These are phyloP conservation scores for Parascotia fuliginaria DNA, from an alignment of 2,888 invertebrate genomes.

Conservation along the genomic window DNA sequence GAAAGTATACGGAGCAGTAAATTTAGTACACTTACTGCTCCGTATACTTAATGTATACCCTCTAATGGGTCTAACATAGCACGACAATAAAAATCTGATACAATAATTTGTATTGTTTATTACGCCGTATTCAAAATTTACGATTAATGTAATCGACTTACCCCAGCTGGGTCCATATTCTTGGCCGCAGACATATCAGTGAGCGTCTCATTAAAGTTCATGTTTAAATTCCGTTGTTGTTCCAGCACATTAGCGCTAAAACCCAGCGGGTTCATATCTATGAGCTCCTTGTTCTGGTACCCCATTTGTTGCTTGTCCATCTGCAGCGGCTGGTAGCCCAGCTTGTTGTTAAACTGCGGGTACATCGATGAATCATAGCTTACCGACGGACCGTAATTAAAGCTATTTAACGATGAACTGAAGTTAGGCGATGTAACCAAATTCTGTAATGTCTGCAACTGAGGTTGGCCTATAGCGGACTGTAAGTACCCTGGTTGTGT, in stretches of 20 bases:
- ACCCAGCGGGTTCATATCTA: constrained; percentile 54
- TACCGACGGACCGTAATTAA: constrained; percentile 60
- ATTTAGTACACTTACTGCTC: no score
- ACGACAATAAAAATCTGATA: no score
- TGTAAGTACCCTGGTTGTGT: constrained; percentile 56
- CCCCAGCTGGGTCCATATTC: constrained; percentile 59
- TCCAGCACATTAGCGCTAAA: constrained; percentile 59
- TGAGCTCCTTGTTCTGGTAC: constrained; percentile 57
- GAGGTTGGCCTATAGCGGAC: constrained; percentile 66
- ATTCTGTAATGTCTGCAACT: constrained; percentile 64
- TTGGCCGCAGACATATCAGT: constrained; percentile 50
- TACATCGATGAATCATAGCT: constrained; percentile 77
- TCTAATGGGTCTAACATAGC: no score
- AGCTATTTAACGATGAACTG: constrained; percentile 68
- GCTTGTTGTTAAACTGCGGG: constrained; percentile 69
- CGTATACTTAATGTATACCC: no score
- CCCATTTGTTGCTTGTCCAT: constrained; percentile 55
- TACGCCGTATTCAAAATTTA: no score
- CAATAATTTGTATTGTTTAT: no score
- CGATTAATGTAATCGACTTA: constrained; percentile 37
- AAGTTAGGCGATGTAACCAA: constrained; percentile 67
- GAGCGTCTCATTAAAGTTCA: constrained; percentile 57
- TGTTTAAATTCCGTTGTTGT: constrained; percentile 57
- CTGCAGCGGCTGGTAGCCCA: constrained; percentile 62
- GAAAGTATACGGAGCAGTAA: no score